Conservation (phyloP, 2,797 vertebrate genomes). For the Natrix natrix region DNA sequence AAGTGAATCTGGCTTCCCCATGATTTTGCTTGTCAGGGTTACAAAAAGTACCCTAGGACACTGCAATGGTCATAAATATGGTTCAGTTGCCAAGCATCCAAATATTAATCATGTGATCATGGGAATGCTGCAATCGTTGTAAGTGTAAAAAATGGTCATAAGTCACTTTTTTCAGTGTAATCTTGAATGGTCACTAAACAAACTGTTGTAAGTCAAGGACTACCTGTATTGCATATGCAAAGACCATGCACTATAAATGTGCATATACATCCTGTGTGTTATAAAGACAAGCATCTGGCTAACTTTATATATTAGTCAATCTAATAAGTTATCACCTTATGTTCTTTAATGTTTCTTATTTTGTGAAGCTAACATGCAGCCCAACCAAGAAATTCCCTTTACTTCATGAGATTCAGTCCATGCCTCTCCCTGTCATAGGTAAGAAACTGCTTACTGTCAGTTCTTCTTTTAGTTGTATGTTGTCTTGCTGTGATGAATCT, state of each 20-base stretch:
- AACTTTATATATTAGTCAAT: background rate
- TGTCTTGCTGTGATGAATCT: slow-evolving; percentile 34
- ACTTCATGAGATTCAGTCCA: slow-evolving; percentile 36
- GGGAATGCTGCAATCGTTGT: no score
- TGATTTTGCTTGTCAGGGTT: no score
- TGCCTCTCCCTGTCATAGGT: background rate
- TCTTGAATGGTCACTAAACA: no score
- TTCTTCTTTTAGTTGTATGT: slow-evolving; percentile 21
- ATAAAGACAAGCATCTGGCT: background rate
- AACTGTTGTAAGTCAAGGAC: no score
- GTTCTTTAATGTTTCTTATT: background rate
- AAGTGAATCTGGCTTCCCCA: no score
- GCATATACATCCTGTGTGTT: background rate
- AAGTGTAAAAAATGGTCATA: no score
- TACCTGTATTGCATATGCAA: background rate
- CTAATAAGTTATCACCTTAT: background rate
- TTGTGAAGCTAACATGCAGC: background rate
- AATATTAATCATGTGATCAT: no score
- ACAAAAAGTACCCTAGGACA: no score
- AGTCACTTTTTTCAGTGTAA: no score
- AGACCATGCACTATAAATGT: background rate
- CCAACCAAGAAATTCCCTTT: background rate
- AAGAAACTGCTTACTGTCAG: slow-evolving; percentile 59
- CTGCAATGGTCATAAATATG: no score
- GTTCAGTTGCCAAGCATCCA: no score